Percentiles rank a stretch among this genome's conserved stretches.
Conservation (phyloP, 2,888 invertebrate species). For the Machimus atricapillus region DNA sequence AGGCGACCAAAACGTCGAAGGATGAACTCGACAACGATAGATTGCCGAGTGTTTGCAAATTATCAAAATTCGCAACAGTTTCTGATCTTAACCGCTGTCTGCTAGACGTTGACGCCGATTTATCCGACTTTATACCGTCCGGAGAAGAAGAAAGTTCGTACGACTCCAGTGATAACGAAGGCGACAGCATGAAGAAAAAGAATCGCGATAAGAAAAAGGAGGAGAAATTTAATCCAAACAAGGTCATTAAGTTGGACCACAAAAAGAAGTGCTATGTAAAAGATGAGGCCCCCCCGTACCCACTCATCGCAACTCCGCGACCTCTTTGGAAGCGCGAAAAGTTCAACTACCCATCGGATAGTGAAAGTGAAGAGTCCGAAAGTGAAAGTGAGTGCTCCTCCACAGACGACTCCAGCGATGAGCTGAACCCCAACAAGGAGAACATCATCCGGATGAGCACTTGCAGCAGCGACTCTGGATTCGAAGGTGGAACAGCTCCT, state of each 20-base stretch:
- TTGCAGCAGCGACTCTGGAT: slow-evolving; percentile 85
- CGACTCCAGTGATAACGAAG: slow-evolving; percentile 58
- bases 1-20: background rate
- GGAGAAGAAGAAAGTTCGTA: slow-evolving; percentile 52
- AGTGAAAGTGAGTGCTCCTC: slow-evolving; percentile 50
- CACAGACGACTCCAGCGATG: slow-evolving; percentile 45
- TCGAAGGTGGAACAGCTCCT: slow-evolving; percentile 74
- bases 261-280: slow-evolving; percentile 63
- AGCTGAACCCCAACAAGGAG: slow-evolving; percentile 52
- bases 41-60: slow-evolving; percentile 44
- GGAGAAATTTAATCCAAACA: slow-evolving; percentile 60
- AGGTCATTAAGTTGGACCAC: slow-evolving; percentile 61
- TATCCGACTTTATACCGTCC: slow-evolving; percentile 61
- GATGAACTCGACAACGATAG: slow-evolving; percentile 13
- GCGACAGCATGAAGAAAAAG: slow-evolving; percentile 60
- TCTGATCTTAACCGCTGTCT: slow-evolving; percentile 63
- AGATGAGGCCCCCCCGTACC: slow-evolving; percentile 66
- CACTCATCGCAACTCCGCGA: slow-evolving; percentile 69
- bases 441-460: slow-evolving; percentile 69
- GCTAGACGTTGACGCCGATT: slow-evolving; percentile 62
- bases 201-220: slow-evolving; percentile 58
- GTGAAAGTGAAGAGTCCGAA: slow-evolving; percentile 63
- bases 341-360: slow-evolving; percentile 61
- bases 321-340: slow-evolving; percentile 67
- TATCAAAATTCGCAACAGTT: slow-evolving; percentile 63